These are phyloP conservation scores for Toxostoma redivivum DNA, from an alignment of 2,113 vertebrate genomes.

Conservation along the genomic window DNA sequence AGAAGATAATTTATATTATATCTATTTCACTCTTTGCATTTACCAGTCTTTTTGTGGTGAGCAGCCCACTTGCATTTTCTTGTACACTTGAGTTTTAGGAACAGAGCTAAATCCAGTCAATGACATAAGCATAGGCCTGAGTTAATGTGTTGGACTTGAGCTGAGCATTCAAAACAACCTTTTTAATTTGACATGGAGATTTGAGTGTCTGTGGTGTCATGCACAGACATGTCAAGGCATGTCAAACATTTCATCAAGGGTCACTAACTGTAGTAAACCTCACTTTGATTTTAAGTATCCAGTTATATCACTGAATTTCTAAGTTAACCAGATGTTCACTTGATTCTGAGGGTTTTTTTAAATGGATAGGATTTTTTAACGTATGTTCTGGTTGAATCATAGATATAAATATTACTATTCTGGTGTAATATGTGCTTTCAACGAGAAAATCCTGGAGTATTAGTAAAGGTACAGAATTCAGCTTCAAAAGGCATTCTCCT, in stretches of 20 bases:
- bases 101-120: not conserved
- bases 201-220: not conserved
- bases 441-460: not conserved
- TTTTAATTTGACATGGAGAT: not conserved
- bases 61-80: not conserved
- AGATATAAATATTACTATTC: not conserved
- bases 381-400: not conserved
- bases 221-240: too few relatives aligned
- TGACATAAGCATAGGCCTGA: not conserved
- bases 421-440: not conserved
- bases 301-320: not conserved
- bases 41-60: not conserved
- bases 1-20: not conserved
- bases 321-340: not conserved
- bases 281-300: not conserved
- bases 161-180: not conserved
- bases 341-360: not conserved
- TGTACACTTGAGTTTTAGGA: not conserved
- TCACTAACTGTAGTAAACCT: not conserved
- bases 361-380: not conserved
- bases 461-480: not conserved
- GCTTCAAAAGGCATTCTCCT: not conserved
- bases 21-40: not conserved
- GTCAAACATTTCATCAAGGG: too few relatives aligned
- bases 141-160: not conserved